Base-by-base conservation (phyloP, 2,888 invertebrate species). In the Plusia festucae region DNA sequence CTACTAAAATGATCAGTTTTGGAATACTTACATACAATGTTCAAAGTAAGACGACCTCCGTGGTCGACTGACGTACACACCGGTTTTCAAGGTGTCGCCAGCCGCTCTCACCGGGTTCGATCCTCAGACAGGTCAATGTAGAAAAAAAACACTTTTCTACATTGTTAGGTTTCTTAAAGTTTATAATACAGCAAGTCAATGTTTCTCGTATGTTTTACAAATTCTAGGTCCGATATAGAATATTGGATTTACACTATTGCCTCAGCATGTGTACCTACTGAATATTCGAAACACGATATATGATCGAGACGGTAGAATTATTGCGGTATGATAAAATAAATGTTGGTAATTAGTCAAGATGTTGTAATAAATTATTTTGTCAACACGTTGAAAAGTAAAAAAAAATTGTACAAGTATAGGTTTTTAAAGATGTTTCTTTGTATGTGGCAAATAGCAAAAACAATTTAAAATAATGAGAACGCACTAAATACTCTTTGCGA, bases 401-500 rank as follows among this genome's bases (percentile, higher is more conserved):
- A n/a, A 15, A 15, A 9, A 40, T 40, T 8, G 9, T 18, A 46
- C 7, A 46, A 15, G 9, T 9, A 49, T 49, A 49, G 18, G 2
- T 20, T 1, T 20, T 2, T 49, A 49, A 9, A 49, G 46, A 46
- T 9, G 16, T 18, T 24, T 5, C 9, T 40, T n/a, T 56, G 16
- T 44, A 6, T 16, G 9, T 6, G n/a, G 34, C 13, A 11, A 22
- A 32, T n/a, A 2, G 2, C 7, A 18, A 27, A 16, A 13, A 27
- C n/a, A 49, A 18, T 11, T 13, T 32, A 53, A 20, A 22, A 18
- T 8, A 20, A 49, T 49, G 5, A 51, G 20, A 61, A 32, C 59
- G 22, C 18, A 52, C 13, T 15, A 60, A 53, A 68, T 58, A 0
- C 3, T n/a, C 27, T 66, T 60, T 11, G 7, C 15, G 53, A 64